Base-by-base conservation (phyloP, 2,888 invertebrate genomes). In the Drosophila parthenogenetica region DNA sequence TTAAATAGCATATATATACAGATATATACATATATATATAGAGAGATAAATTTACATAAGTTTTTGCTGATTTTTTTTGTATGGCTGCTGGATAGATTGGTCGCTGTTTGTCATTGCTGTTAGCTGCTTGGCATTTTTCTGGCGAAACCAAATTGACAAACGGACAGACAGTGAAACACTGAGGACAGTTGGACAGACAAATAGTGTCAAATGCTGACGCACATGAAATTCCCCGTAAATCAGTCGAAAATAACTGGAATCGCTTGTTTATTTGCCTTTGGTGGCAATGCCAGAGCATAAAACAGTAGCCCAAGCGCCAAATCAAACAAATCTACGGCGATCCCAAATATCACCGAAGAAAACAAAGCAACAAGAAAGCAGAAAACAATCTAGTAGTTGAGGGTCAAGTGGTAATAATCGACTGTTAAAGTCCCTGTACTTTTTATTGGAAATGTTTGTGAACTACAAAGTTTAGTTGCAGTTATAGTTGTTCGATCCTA, bases 171-270 rank as follows among this genome's bases (percentile, higher is more conserved):
- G 45, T 8, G n/a, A 2, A 46, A 29, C 40, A 5, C 22, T 37
- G n/a, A 8, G 7, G 39, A 45, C 50, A 22, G 14, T 17, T 2
- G 19, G 49, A 49, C 49, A 11, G 59, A 50, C 29, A n/a, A 55
- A 49, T 25, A 46, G 17, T 45, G 13, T 29, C 16, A 17, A 5
- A n/a, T 45, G 60, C 74, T 90, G 88, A 88, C 90, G 87, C 90
- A 88, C 77, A 69, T 78, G 73, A 79, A 89, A 88, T 90, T 89
- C 85, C 85, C 80, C 81, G 79, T 81, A 89, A 86, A 88, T 81
- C 87, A 78, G 77, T 69, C 66, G 73, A 79, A 87, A 78, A 87
- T 89, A 79, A 87, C 82, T 87, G 77, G 84, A 89, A 78, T 69
- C 80, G 66, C 66, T 72, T 75, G 71, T 84, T 75, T 69, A 64